phyloP scores from a whole-genome alignment of 2,797 vertebrate genomes.

The Spheniscus humboldti region DNA sequence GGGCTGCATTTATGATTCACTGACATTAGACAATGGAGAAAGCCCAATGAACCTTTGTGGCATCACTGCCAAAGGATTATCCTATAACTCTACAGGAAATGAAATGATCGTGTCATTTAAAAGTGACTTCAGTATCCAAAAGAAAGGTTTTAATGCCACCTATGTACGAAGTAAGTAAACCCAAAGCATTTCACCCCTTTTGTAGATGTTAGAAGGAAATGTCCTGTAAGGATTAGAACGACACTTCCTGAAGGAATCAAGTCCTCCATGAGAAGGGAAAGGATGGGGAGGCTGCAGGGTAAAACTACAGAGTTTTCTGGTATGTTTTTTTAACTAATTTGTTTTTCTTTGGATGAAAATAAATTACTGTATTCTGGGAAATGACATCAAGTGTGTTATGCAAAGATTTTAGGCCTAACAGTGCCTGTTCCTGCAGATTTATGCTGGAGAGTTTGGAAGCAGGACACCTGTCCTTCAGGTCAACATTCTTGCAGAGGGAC shows the following conservation, averaged over 20 bases:
- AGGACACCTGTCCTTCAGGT: background rate
- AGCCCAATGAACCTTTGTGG: conserved; percentile 85
- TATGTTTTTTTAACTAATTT: background rate
- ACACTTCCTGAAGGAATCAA: background rate
- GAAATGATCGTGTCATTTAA: conserved; percentile 88
- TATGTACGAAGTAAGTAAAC: conserved; percentile 89
- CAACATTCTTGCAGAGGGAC: background rate
- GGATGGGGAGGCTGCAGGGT: background rate
- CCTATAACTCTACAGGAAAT: conserved; percentile 90
- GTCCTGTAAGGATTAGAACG: background rate
- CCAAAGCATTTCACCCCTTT: conserved; percentile 4
- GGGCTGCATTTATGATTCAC: conserved; percentile 90
- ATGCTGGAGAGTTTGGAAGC: background rate
- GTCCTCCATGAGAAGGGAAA: background rate
- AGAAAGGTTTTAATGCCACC: conserved; percentile 91
- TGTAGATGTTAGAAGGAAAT: background rate
- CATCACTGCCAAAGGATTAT: conserved; percentile 89
- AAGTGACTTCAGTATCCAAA: conserved; percentile 96
- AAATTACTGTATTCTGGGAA: background rate
- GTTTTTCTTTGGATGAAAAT: background rate
- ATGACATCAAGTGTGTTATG: background rate
- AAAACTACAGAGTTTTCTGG: background rate
- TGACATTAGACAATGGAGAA: conserved; percentile 83
- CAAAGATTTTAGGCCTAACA: background rate
- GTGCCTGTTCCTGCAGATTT: background rate